Evolutionary conservation across 2,888 invertebrate genomes (phyloP).

Genomic region (Amblyjoppa proteus): DNA sequence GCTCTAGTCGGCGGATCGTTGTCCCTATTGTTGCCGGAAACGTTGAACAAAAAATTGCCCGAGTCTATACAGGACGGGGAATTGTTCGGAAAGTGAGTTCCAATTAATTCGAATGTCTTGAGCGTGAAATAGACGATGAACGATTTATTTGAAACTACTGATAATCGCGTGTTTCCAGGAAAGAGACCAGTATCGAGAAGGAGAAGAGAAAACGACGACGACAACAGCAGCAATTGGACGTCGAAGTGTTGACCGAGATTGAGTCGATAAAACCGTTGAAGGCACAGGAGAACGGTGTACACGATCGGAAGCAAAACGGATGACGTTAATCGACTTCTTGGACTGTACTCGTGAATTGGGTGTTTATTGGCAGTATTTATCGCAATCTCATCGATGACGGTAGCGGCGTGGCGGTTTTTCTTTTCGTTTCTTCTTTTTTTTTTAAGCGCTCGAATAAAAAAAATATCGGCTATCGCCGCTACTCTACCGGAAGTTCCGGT

Average conservation of each 20-base stretch:
- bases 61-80: constrained; percentile 89
- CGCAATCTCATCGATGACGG: constrained; percentile 61
- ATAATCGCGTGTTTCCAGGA: constrained; percentile 55
- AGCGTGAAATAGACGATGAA: background rate
- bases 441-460: constrained; percentile 10
- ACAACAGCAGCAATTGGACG: constrained; percentile 72
- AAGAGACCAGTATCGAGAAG: constrained; percentile 71
- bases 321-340: constrained; percentile 72
- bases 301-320: constrained; percentile 80
- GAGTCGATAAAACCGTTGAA: constrained; percentile 80
- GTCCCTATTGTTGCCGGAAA: constrained; percentile 89
- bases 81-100: constrained; percentile 87
- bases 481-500: background rate
- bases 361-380: constrained; percentile 68
- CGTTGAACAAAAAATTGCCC: constrained; percentile 88
- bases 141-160: background rate
- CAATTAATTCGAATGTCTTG: constrained; percentile 6
- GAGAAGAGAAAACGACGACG: constrained; percentile 72
- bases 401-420: constrained; percentile 19
- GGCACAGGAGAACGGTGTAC: constrained; percentile 79
- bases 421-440: constrained; percentile 20
- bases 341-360: constrained; percentile 52
- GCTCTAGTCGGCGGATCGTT: constrained; percentile 87
- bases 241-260: constrained; percentile 76
- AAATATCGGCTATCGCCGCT: constrained; percentile 26